Conservation (phyloP, 1,140 invertebrate species). For the Cardiocondyla obscurior region DNA sequence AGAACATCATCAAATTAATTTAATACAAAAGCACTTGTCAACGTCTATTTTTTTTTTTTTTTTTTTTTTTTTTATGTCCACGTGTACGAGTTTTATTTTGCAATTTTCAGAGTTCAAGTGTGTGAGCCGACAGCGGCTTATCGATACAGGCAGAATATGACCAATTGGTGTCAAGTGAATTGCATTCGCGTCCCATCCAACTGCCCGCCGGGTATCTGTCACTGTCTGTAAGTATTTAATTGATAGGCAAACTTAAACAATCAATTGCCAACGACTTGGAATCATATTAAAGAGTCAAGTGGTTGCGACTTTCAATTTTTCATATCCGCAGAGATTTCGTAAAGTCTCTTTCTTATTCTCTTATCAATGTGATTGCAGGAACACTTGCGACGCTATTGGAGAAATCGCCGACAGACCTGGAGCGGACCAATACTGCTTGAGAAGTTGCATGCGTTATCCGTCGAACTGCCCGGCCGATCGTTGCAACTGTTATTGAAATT, state of each 20-base stretch:
- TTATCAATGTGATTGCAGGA: slow-evolving; percentile 84
- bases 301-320: not conserved
- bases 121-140: slow-evolving; percentile 87
- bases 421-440: slow-evolving; percentile 92
- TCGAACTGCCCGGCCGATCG: slow-evolving; percentile 88
- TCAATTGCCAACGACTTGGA: not conserved
- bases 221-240: slow-evolving; percentile 90
- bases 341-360: slow-evolving; percentile 29
- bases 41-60: too few relatives aligned
- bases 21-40: too few relatives aligned
- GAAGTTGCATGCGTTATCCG: slow-evolving; percentile 91
- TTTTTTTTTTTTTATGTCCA: too few relatives aligned
- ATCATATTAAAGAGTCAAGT: not conserved
- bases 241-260: not conserved
- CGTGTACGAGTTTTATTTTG: not conserved
- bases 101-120: slow-evolving; percentile 89
- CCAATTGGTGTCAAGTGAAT: slow-evolving; percentile 92
- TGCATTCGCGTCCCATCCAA: slow-evolving; percentile 93
- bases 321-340: not conserved
- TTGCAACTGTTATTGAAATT: slow-evolving; percentile 88
- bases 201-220: slow-evolving; percentile 89
- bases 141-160: slow-evolving; percentile 88
- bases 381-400: slow-evolving; percentile 91
- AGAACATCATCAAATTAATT: too few relatives aligned
- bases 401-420: slow-evolving; percentile 88